Conservation (phyloP, 2,113 vertebrate species). For the Aramus guarauna region DNA sequence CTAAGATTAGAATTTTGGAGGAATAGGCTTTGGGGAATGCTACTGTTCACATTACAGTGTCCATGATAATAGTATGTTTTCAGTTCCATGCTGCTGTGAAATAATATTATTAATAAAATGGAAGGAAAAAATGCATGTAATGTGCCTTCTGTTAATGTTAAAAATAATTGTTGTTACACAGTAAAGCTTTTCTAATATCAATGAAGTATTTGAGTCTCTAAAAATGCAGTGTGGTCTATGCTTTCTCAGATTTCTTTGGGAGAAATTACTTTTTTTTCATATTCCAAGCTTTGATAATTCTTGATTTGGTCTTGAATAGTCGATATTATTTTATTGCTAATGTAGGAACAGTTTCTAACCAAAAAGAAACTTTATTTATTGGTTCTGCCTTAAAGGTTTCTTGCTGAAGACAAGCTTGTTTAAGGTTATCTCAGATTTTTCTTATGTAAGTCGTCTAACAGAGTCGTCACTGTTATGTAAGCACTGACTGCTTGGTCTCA, state of each 20-base stretch:
- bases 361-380: background rate
- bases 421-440: background rate
- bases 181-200: background rate
- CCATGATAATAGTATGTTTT: background rate
- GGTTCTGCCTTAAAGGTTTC: background rate
- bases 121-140: background rate
- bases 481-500: background rate
- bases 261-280: background rate
- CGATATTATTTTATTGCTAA: background rate
- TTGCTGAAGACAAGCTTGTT: background rate
- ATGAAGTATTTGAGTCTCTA: background rate
- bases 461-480: constrained; percentile 35
- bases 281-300: background rate
- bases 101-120: background rate
- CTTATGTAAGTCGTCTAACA: background rate
- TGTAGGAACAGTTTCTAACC: background rate
- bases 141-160: background rate
- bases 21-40: background rate
- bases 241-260: constrained; percentile 16
- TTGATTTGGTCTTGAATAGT: background rate
- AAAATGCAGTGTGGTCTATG: background rate
- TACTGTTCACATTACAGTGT: background rate
- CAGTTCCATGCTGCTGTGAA: background rate
- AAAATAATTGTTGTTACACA: background rate
- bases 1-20: background rate